Evolutionary conservation across 2,888 invertebrate genomes (phyloP), one percentile per base, ranked within the genome.

Genomic region (Stegophylla sp.): DNA sequence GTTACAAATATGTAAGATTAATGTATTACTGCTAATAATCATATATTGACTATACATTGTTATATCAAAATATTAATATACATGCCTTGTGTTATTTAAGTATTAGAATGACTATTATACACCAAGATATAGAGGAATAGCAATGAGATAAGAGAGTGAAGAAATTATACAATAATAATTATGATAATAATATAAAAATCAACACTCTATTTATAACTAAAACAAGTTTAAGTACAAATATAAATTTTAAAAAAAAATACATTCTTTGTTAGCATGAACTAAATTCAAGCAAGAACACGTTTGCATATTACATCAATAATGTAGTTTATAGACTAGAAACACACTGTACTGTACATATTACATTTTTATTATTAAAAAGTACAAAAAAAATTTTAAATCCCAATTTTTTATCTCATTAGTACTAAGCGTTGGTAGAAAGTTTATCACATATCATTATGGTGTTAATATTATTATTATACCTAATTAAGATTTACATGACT

Each of bases 391-490:
- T 73, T 26, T 61, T 45, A 61, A 73, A 73, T 73, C 45, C 28
- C 45, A 64, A 53, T 45, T 64, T 34, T 9, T 10, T 51, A 13
- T 23, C 64, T 63, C 13, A 64, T 75, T 64, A 75, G 64, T 41
- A 75, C 64, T 75, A 64, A 75, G 64, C 75, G 51, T 64, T 53
- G 23, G 64, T 53, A 64, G 23, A 75, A 75, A 67, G 56, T 26
- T 45, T 77, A 77, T 77, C 77, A 77, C 77, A 77, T 76, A 77
- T 15, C 56, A 67, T 43, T 34, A 20, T 77, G 77, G 77, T 77
- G 67, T 77, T 77, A 67, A 45, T 59, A 67, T 28, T 45, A 67
- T 67, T 15, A 45, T 67, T 45, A 41, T 43, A 67, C 15, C 9
- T 34, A 51, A 53, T 51, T 53, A 23, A 41, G 28, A 26, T 45